These are phyloP conservation scores for Coptodon rendalli DNA, from an alignment of 2,113 vertebrate species.

Conservation along the genomic window DNA sequence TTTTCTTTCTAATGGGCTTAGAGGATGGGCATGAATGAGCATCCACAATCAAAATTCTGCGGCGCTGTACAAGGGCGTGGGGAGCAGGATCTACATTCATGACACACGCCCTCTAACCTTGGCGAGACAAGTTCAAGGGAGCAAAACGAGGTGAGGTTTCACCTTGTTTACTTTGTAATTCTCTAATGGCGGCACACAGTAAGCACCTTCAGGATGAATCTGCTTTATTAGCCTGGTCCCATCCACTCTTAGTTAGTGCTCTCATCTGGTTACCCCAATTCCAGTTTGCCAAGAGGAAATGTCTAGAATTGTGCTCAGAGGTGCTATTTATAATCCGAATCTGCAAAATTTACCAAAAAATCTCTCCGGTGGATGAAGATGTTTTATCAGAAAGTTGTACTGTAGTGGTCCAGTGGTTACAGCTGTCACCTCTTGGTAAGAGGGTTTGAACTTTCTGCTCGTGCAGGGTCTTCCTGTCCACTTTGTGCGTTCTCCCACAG, in stretches of 20 bases:
- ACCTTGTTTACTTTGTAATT: slow-evolving; percentile 19
- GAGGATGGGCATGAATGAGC: neutral
- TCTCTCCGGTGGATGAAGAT: neutral
- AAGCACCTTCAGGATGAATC: neutral
- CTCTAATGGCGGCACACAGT: neutral
- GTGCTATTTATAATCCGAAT: neutral
- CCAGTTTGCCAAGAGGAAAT: neutral
- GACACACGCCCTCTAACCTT: slow-evolving; percentile 23
- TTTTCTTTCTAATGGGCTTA: slow-evolving; percentile 22
- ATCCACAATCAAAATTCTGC: neutral
- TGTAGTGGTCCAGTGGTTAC: neutral
- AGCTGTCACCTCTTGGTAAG: neutral
- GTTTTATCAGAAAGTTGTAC: neutral
- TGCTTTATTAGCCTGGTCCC: slow-evolving; percentile 4
- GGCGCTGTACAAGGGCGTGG: neutral
- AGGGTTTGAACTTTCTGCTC: neutral
- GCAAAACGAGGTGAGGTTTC: slow-evolving; percentile 13
- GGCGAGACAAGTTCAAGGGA: neutral
- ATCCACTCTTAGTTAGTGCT: neutral
- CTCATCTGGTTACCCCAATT: neutral
- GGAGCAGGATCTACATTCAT: slow-evolving; percentile 19
- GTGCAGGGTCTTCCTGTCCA: neutral
- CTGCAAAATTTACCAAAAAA: neutral
- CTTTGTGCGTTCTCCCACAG: neutral
- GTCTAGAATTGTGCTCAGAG: neutral